Conservation (phyloP, 2,888 invertebrate species). For the Podabrus alpinus region DNA sequence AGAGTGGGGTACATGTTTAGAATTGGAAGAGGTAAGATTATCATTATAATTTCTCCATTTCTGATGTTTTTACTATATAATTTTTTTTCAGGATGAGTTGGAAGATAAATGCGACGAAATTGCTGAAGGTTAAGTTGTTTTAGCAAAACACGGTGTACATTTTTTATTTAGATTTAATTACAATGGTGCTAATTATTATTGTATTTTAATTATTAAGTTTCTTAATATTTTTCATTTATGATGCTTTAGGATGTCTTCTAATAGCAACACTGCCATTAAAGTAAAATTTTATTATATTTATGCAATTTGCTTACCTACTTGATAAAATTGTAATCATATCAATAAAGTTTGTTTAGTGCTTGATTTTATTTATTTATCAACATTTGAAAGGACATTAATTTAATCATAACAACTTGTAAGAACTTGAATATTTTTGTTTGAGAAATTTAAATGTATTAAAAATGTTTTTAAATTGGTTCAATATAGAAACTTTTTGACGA, state of each 20-base stretch:
- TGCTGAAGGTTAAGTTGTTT: conserved; percentile 49
- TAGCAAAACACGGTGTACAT: background rate
- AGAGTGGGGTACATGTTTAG: conserved; percentile 91
- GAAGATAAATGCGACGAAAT: conserved; percentile 82
- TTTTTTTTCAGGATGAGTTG: conserved; percentile 68
- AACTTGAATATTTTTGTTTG: too few relatives aligned
- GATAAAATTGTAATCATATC: background rate
- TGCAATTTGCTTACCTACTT: background rate
- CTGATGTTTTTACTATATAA: background rate
- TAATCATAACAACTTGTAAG: too few relatives aligned
- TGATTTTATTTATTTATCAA: background rate
- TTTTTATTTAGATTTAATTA: background rate
- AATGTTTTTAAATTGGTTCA: too few relatives aligned
- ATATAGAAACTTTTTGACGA: too few relatives aligned
- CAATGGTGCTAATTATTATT: background rate
- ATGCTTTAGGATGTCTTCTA: background rate
- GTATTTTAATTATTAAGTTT: background rate
- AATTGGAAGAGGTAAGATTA: conserved; percentile 74
- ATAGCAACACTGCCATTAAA: background rate
- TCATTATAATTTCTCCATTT: background rate
- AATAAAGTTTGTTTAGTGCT: background rate
- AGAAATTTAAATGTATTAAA: too few relatives aligned
- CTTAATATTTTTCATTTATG: background rate
- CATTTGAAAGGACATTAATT: too few relatives aligned
- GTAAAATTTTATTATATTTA: background rate